Percentiles rank a stretch among this genome's conserved stretches.
These are phyloP conservation scores for Lophius piscatorius DNA, from an alignment of 2,113 vertebrate species.

Conservation along the genomic window DNA sequence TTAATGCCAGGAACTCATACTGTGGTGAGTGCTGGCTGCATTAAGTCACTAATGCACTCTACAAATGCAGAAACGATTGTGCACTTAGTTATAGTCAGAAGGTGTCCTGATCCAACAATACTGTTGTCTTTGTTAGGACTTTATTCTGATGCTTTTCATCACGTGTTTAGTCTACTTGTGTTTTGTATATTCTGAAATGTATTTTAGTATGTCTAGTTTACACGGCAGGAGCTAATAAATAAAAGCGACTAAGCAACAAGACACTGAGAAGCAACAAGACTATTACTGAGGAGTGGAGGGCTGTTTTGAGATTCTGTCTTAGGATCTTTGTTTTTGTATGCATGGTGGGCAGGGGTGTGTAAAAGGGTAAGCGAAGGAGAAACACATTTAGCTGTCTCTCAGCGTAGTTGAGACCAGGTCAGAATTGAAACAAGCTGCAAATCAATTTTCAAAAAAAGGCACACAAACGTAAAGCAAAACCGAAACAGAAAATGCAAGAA, in stretches of 20 bases:
- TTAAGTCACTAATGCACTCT: conserved; percentile 24
- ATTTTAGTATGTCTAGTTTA: background rate
- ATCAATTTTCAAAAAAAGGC: conserved; percentile 28
- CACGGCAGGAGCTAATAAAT: background rate
- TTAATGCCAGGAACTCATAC: conserved; percentile 57
- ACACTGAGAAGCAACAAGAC: background rate
- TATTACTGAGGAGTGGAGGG: conserved; percentile 2
- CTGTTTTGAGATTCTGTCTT: background rate
- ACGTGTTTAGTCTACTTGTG: too few species aligned
- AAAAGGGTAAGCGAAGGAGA: conserved; percentile 13
- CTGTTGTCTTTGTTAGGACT: background rate
- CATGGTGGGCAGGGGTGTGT: background rate
- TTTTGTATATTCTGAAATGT: background rate
- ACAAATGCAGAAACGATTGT: conserved; percentile 34
- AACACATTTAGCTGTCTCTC: conserved; percentile 20
- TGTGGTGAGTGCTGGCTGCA: conserved; percentile 10
- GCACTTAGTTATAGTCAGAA: background rate
- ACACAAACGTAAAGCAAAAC: conserved; percentile 10
- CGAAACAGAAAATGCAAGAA: conserved; percentile 4
- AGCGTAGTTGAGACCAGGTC: conserved; percentile 24
- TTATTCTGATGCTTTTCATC: conserved; percentile 15
- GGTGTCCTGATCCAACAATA: conserved; percentile 5
- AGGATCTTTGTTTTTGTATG: background rate
- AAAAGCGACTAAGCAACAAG: background rate
- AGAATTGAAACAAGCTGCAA: conserved; percentile 32